Evolutionary conservation across 2,113 vertebrate species (phyloP).

Genomic region (Xiphophorus hellerii): DNA sequence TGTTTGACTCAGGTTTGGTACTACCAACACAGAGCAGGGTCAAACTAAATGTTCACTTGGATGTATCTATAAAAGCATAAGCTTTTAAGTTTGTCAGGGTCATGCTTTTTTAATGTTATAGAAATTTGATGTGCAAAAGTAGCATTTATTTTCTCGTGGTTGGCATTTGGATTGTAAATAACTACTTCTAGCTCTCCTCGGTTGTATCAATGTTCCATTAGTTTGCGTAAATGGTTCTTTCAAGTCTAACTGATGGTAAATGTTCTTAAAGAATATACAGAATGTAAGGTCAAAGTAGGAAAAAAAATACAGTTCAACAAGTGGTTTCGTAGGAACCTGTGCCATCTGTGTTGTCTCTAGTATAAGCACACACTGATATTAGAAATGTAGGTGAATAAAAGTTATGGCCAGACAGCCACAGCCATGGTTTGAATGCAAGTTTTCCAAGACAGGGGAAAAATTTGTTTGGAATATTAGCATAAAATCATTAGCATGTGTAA

Average conservation of each 20-base stretch:
- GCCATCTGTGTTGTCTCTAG: conserved; percentile 67
- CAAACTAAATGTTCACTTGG: conserved; percentile 56
- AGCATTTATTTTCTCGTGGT: conserved; percentile 63
- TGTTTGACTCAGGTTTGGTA: conserved; percentile 59
- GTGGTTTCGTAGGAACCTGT: conserved; percentile 72
- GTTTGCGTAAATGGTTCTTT: conserved; percentile 63
- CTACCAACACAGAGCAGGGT: conserved; percentile 63
- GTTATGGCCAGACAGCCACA: conserved; percentile 32
- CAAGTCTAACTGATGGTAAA: conserved; percentile 65
- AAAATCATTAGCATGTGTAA: not conserved
- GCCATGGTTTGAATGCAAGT: not conserved
- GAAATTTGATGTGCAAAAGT: conserved; percentile 65
- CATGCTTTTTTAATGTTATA: conserved; percentile 60
- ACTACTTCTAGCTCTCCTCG: conserved; percentile 43
- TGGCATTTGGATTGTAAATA: conserved; percentile 75
- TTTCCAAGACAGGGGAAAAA: not conserved
- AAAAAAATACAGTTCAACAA: conserved; percentile 52
- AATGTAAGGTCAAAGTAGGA: conserved; percentile 64
- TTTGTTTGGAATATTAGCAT: not conserved
- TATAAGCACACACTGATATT: conserved; percentile 65
- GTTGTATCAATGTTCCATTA: conserved; percentile 56
- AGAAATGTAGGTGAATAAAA: conserved; percentile 38
- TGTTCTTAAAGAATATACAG: conserved; percentile 71
- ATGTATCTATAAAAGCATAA: conserved; percentile 51
- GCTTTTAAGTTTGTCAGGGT: conserved; percentile 57